Evolutionary conservation across 2,888 invertebrate species (phyloP), one percentile per base, ranked within the genome.

Genomic region (Chloromyia formosa): DNA sequence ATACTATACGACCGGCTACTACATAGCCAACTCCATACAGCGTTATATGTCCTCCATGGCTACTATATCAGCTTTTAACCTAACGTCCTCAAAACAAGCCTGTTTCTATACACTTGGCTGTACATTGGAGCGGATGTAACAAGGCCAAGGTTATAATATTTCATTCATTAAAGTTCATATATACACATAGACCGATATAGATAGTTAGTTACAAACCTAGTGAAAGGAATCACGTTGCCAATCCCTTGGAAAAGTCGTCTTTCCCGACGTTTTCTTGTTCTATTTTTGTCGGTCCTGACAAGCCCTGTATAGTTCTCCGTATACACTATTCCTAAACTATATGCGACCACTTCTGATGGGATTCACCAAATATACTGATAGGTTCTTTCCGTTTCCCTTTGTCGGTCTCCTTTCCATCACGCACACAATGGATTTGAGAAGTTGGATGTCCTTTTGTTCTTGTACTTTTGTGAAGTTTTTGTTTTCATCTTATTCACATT

Each of bases 111-210:
- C 49, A n/a, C 49, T 49, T 61, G 58, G 14, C 49, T 23, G 1
- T 56, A 69, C 56, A 56, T 54, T 54, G 22, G 14, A 54, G 69
- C 27, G 69, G 16, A 56, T 56, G 69, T 45, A 69, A 69, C 69
- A 69, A 69, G 69, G 69, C 35, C 69, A 69, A 69, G 69, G 69
- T 54, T 54, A n/a, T n/a, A 54, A 69, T 56, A 7, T 54, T 54
- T 53, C 20, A 54, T 54, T 16, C 27, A 27, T 64, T 42, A 64
- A 42, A 23, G 68, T 14, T 14, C 49, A 69, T 54, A 20, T 23
- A 14, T 12, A 16, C 27, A 35, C 27, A 35, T 7, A 7, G 27
- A 7, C 7, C 27, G 27, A 35, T 35, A 35, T 35, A 35, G 27
- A 35, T 35, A 35, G 3, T 35, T 35, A 35, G 27, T 35, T 35